Evolutionary conservation across 2,797 vertebrate species (phyloP).

Genomic region (Bradypodion pumilum): DNA sequence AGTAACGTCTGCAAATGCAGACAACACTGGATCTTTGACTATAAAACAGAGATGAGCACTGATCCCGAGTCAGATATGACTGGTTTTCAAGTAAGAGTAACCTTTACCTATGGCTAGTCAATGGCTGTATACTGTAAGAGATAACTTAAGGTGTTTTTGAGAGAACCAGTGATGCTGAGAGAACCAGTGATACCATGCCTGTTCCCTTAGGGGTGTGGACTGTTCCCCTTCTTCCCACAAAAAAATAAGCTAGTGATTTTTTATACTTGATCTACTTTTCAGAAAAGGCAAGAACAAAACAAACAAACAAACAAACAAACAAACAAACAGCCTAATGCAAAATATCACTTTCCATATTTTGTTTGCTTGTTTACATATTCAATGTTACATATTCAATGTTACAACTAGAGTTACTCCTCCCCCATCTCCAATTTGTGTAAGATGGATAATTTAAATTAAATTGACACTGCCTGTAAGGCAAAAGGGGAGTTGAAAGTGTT

Average conservation of each 20-base stretch:
- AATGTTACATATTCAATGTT: neutral
- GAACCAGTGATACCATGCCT: no score
- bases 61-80: no score
- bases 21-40: no score
- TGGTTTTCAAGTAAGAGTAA: no score
- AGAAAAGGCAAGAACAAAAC: neutral
- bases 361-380: neutral
- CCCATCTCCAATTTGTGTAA: neutral
- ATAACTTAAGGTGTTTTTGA: no score
- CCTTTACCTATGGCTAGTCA: no score
- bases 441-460: slow-evolving; percentile 28
- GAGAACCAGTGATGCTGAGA: no score
- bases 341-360: neutral
- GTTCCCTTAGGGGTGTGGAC: neutral
- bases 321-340: neutral
- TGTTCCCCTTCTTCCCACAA: neutral
- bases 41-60: no score
- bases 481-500: slow-evolving; percentile 12
- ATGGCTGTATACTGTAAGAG: no score
- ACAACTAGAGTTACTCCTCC: neutral
- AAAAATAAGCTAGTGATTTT: neutral
- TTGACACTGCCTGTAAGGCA: slow-evolving; percentile 17
- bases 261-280: neutral
- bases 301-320: neutral
- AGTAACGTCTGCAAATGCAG: no score